Conservation (phyloP, 2,797 vertebrate species). For the Hapalemur alaotrensis region DNA sequence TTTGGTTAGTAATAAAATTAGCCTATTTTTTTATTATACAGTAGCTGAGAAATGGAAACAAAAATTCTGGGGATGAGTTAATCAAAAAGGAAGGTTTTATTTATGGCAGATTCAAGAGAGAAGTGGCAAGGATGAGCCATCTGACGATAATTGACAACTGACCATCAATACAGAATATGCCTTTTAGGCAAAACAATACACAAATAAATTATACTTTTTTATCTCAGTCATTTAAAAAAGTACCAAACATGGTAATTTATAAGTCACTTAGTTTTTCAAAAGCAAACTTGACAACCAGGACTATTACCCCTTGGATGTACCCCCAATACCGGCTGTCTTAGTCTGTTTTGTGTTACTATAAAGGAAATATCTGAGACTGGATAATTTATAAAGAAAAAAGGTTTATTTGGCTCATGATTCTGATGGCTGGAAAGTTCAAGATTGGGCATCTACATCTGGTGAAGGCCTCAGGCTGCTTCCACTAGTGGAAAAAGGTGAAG, state of each 20-base stretch:
- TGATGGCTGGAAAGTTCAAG: background rate
- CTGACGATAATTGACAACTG: background rate
- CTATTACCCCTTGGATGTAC: background rate
- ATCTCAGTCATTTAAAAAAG: background rate
- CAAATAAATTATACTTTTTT: background rate
- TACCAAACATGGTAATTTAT: background rate
- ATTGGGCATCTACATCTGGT: background rate
- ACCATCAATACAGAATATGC: background rate
- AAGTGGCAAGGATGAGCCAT: background rate
- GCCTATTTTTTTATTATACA: background rate
- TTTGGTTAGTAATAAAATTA: background rate
- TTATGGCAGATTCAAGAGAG: background rate
- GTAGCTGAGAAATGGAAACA: background rate
- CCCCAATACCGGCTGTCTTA: background rate
- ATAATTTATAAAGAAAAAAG: background rate
- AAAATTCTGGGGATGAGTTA: background rate
- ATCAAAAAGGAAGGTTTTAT: background rate
- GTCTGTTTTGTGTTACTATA: background rate
- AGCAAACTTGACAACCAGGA: background rate
- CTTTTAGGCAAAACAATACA: background rate
- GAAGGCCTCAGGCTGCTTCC: background rate
- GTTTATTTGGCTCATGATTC: background rate
- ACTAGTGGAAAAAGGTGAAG: background rate
- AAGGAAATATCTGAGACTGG: background rate
- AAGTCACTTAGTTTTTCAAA: background rate